A percentile compares a stretch with the other conserved stretches of the same genome.
Evolutionary conservation across 1,140 invertebrate genomes (phyloP).

Genomic region (Lerema accius): DNA sequence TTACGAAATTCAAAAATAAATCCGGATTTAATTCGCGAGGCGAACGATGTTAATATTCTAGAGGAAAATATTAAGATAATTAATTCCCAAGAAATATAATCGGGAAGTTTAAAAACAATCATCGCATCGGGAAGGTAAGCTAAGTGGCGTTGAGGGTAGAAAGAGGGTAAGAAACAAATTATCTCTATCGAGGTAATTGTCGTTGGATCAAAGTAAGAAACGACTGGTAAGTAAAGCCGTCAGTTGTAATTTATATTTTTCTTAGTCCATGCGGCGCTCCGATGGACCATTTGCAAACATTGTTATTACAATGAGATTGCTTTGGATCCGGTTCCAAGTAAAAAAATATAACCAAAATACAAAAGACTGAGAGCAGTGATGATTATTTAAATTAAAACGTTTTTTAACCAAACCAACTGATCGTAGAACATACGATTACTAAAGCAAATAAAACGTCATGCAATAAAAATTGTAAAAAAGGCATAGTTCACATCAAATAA

Average conservation of each 20-base stretch:
- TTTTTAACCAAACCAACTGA: too few species aligned
- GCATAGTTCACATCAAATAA: background rate
- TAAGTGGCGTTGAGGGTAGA: slow-evolving; percentile 49
- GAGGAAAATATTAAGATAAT: slow-evolving; percentile 50
- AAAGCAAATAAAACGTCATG: background rate
- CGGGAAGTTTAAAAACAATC: slow-evolving; percentile 64
- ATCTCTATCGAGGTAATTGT: slow-evolving; percentile 75
- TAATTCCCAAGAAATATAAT: slow-evolving; percentile 50
- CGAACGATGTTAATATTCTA: slow-evolving; percentile 36
- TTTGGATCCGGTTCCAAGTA: slow-evolving; percentile 72
- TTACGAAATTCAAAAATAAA: slow-evolving; percentile 40
- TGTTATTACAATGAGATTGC: slow-evolving; percentile 81
- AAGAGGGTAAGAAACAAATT: slow-evolving; percentile 74
- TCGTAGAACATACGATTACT: too few species aligned
- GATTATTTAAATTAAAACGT: too few species aligned
- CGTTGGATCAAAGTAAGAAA: slow-evolving; percentile 67
- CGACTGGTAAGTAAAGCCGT: slow-evolving; percentile 68
- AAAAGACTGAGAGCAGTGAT: too few species aligned
- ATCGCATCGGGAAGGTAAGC: slow-evolving; percentile 66
- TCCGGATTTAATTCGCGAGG: slow-evolving; percentile 37
- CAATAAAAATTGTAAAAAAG: background rate
- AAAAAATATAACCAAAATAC: slow-evolving; percentile 36
- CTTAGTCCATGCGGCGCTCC: slow-evolving; percentile 56
- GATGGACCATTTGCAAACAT: slow-evolving; percentile 77
- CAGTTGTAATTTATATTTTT: slow-evolving; percentile 61